Percentiles rank a stretch among this genome's conserved stretches.
These are phyloP conservation scores for Petrophora chlorosata DNA, from an alignment of 2,888 invertebrate species.

Conservation along the genomic window DNA sequence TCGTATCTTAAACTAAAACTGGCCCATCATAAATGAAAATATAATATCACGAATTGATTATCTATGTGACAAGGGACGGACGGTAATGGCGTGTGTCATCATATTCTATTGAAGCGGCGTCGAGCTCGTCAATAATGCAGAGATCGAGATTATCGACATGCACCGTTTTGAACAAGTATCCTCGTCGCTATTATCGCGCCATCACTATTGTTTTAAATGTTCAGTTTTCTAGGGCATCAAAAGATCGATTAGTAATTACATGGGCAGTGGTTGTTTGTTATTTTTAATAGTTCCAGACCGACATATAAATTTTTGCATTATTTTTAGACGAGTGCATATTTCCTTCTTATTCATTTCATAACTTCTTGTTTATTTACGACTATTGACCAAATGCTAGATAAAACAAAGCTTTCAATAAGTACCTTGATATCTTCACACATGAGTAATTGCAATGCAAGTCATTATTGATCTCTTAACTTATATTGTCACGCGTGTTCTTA, in stretches of 20 bases:
- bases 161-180: conserved; percentile 66
- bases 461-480: conserved; percentile 57
- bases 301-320: background rate
- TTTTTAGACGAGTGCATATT: too few species aligned
- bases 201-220: conserved; percentile 75
- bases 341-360: conserved; percentile 14
- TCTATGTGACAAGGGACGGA: conserved; percentile 63
- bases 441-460: conserved; percentile 26
- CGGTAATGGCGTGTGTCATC: conserved; percentile 77
- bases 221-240: conserved; percentile 61
- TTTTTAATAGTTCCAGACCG: conserved; percentile 19
- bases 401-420: conserved; percentile 26
- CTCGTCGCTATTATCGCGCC: conserved; percentile 63
- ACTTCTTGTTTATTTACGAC: background rate
- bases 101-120: conserved; percentile 70
- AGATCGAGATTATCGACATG: conserved; percentile 77
- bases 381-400: conserved; percentile 9
- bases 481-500: conserved; percentile 62
- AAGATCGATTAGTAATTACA: conserved; percentile 63
- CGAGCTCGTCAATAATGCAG: conserved; percentile 75
- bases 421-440: conserved; percentile 24
- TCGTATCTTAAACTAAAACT: conserved; percentile 58
- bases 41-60: conserved; percentile 67
- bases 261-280: conserved; percentile 40
- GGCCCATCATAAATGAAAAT: conserved; percentile 63